Percentiles rank a stretch among this genome's conserved stretches.
Evolutionary conservation across 2,888 invertebrate species (phyloP).

Genomic region (Drosophila meridiana): DNA sequence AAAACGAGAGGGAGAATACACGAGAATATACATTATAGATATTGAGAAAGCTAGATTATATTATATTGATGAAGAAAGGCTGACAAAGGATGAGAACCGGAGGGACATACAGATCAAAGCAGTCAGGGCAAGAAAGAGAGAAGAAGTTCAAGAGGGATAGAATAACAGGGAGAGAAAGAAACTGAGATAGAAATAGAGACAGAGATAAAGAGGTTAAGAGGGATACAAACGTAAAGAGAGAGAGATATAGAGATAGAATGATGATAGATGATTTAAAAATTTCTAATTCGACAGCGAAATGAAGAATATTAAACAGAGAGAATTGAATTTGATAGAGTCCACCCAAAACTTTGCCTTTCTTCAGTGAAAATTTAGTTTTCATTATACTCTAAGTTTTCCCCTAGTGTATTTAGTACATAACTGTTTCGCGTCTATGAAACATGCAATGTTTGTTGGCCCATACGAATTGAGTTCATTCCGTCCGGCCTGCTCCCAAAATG

Average conservation of each 20-base stretch:
- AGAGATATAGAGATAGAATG: background rate
- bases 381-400: background rate
- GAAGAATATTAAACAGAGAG: too few relatives aligned
- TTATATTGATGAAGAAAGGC: background rate
- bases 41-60: too few relatives aligned
- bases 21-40: background rate
- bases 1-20: background rate
- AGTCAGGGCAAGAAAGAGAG: background rate
- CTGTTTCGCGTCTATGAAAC: constrained; percentile 18
- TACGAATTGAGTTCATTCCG: constrained; percentile 58
- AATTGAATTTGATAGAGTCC: background rate
- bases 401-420: constrained; percentile 24
- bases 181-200: background rate
- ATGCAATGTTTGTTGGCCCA: constrained; percentile 36
- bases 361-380: background rate
- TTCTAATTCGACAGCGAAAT: too few relatives aligned
- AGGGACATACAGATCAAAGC: too few relatives aligned
- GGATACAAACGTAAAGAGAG: background rate
- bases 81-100: background rate
- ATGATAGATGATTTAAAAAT: too few relatives aligned
- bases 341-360: background rate
- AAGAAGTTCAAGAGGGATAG: too few relatives aligned
- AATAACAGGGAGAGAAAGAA: background rate
- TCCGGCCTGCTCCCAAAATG: constrained; percentile 69
- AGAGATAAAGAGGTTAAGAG: background rate